Evolutionary conservation across 2,797 vertebrate genomes (phyloP), one percentile per base, ranked within the genome.

Genomic region (Galagoides demidoff): DNA sequence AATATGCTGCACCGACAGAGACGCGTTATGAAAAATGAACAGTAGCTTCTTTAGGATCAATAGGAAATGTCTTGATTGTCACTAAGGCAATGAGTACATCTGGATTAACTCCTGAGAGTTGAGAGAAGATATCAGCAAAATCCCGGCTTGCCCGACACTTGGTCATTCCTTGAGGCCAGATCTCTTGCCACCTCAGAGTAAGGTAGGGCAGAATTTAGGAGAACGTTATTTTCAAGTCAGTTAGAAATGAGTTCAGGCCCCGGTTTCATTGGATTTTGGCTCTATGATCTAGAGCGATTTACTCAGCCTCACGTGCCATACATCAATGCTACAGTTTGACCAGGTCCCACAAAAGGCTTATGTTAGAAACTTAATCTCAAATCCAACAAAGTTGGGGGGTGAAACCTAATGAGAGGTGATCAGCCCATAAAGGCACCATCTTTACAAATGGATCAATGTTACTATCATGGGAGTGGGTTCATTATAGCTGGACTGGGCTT

Each of bases 1-100:
- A 87, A 97, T 97, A 85, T 5, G 3, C 57, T 84, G 71, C 83
- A 77, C 93, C 96, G 85, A 89, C 37, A 92, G 84, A 92, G 78
- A 88, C 45, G 45, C 52, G 86, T 93, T 34, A 96, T 63, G 68
- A 27, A 68, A 45, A 94, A 92, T 34, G 55, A 85, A 85, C 16
- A 34, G 73, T 77, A 61, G 45, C 45, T 74, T 89, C 86, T 86
- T 78, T 66, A 86, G 59, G 74, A 96, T 91, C 94, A 49, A 95
- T 92, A 77, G 49, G 31, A 91, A 96, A 76, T 81, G 83, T 90
- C 88, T 89, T 76, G 45, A 88, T 83, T 92, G 68, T 37, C 76
- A 68, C 71, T 20, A 43, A 49, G 52, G 64, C 73, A 79, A 66
- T 57, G 59, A 84, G 63, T 63, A 76, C 11, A 84, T 37, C 25